These are phyloP conservation scores for Abramis brama DNA, from an alignment of 2,113 vertebrate genomes.

Conservation along the genomic window DNA sequence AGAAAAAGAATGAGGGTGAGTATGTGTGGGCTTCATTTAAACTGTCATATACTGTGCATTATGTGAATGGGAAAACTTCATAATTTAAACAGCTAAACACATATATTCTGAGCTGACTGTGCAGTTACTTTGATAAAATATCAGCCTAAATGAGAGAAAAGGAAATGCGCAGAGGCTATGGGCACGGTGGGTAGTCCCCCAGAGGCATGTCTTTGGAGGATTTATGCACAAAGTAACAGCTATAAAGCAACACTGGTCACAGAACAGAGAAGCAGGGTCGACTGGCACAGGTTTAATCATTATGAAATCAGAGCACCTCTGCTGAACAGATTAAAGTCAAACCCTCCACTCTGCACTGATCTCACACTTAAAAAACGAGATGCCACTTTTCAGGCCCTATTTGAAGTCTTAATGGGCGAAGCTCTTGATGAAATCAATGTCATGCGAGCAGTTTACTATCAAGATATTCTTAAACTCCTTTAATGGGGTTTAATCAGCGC, in stretches of 20 bases:
- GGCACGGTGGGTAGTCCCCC: slow-evolving; percentile 66
- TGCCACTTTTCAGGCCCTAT: slow-evolving; percentile 46
- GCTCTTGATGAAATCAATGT: slow-evolving; percentile 52
- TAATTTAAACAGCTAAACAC: slow-evolving; percentile 32
- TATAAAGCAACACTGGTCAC: slow-evolving; percentile 62
- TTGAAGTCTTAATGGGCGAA: slow-evolving; percentile 54
- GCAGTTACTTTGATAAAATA: slow-evolving; percentile 44
- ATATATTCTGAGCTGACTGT: not conserved
- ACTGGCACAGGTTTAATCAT: slow-evolving; percentile 74
- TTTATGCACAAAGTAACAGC: slow-evolving; percentile 75
- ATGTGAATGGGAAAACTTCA: not conserved
- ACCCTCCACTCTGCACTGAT: slow-evolving; percentile 36
- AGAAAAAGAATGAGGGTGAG: not conserved
- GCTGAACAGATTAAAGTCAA: slow-evolving; percentile 66
- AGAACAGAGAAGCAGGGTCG: slow-evolving; percentile 67
- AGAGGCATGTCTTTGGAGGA: slow-evolving; percentile 67
- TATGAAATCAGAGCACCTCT: slow-evolving; percentile 72
- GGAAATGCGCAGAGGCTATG: slow-evolving; percentile 59
- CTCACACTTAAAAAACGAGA: slow-evolving; percentile 30
- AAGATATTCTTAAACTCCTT: slow-evolving; percentile 55
- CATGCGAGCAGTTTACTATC: slow-evolving; percentile 52
- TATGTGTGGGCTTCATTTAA: slow-evolving; percentile 21
- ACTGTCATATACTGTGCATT: not conserved
- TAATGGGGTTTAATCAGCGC: slow-evolving; percentile 55
- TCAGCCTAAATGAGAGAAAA: slow-evolving; percentile 63